phyloP scores from a whole-genome alignment of 2,888 invertebrate genomes.

The Pardosa pseudoannulata region DNA sequence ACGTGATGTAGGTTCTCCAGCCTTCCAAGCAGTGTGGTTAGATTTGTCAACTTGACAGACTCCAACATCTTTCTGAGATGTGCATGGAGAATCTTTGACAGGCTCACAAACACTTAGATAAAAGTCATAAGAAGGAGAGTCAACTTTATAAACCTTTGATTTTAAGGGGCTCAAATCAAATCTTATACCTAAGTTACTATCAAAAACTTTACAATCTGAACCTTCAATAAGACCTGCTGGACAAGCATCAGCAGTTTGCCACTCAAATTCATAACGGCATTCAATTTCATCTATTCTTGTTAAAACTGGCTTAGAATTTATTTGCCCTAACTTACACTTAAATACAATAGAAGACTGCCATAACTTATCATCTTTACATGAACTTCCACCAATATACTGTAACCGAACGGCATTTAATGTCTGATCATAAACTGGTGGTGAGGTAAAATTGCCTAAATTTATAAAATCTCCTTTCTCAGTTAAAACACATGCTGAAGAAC shows the following conservation, averaged over 20 bases:
- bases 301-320: constrained; percentile 65
- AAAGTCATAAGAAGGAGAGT: constrained; percentile 36
- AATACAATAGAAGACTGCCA: constrained; percentile 65
- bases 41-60: constrained; percentile 76
- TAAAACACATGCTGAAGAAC: constrained; percentile 67
- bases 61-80: constrained; percentile 73
- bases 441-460: constrained; percentile 67
- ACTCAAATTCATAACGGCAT: constrained; percentile 77
- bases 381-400: constrained; percentile 62
- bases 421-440: constrained; percentile 63
- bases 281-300: constrained; percentile 73
- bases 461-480: constrained; percentile 32
- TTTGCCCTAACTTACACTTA: constrained; percentile 60
- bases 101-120: constrained; percentile 69
- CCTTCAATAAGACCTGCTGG: constrained; percentile 71
- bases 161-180: constrained; percentile 62
- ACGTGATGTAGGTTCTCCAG: constrained; percentile 75
- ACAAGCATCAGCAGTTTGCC: constrained; percentile 77
- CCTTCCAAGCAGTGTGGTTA: constrained; percentile 59
- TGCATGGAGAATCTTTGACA: constrained; percentile 42
- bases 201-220: constrained; percentile 72
- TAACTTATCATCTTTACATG: constrained; percentile 17
- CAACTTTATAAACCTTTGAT: constrained; percentile 42
- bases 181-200: constrained; percentile 73
- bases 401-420: constrained; percentile 52